These are phyloP conservation scores for Melanotaenia parkinsoni DNA, from an alignment of 2,797 vertebrate genomes.

Conservation along the genomic window DNA sequence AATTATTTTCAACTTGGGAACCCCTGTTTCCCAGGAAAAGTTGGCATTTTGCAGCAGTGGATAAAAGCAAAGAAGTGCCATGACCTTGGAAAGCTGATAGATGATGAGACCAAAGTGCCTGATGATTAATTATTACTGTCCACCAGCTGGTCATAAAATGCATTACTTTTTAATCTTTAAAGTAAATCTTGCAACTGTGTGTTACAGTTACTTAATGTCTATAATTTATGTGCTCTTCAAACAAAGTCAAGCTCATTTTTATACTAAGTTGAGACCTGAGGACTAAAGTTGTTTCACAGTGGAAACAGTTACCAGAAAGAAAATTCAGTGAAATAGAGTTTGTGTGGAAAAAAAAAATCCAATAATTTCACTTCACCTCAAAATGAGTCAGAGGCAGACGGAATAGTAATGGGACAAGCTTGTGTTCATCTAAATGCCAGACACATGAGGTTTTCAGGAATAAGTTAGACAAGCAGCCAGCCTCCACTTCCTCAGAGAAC, in stretches of 20 bases:
- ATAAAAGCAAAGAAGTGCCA: neutral
- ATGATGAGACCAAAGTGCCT: too few species aligned
- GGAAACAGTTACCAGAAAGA: too few species aligned
- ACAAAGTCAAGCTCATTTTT: neutral
- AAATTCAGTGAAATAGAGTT: too few species aligned
- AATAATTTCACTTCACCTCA: conserved; percentile 5
- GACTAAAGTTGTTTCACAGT: too few species aligned
- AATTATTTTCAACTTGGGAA: neutral
- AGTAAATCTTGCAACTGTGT: neutral
- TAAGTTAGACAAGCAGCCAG: neutral
- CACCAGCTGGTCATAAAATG: too few species aligned
- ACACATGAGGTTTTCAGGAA: conserved; percentile 17
- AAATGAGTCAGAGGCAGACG: neutral
- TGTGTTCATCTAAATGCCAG: conserved; percentile 19
- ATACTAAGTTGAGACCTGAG: too few species aligned
- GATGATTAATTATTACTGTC: too few species aligned
- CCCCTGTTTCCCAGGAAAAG: neutral
- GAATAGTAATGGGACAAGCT: conserved; percentile 1
- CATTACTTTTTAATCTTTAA: conserved; percentile 1
- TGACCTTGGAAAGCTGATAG: too few species aligned
- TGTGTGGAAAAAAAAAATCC: too few species aligned
- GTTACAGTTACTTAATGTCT: neutral
- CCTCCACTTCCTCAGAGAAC: neutral
- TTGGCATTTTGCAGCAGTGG: neutral
- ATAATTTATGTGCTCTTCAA: conserved; percentile 1